Conservation (phyloP, 2,797 vertebrate genomes). For the Lepilemur ruficaudatus region DNA sequence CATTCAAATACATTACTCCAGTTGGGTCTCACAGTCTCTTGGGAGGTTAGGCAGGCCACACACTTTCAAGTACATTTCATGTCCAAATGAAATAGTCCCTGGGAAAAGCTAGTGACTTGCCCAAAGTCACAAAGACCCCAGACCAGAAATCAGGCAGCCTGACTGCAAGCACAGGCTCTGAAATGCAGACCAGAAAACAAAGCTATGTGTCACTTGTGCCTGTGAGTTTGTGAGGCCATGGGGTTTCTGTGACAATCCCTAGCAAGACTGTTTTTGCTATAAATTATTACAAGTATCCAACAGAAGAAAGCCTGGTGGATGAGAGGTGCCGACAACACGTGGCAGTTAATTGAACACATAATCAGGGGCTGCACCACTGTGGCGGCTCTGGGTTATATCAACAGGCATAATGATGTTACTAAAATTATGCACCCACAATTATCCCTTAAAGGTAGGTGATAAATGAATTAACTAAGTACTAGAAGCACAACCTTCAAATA, state of each 20-base stretch:
- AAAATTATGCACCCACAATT: slow-evolving; percentile 79
- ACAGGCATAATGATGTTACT: slow-evolving; percentile 78
- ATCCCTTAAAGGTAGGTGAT: slow-evolving; percentile 76
- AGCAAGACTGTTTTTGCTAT: slow-evolving; percentile 52
- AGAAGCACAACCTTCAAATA: slow-evolving; percentile 69
- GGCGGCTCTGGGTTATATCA: slow-evolving; percentile 71
- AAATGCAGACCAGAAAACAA: not conserved
- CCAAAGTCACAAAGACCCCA: not conserved
- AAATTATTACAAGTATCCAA: slow-evolving; percentile 60
- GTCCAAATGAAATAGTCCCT: not conserved
- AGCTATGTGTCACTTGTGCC: not conserved
- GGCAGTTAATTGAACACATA: slow-evolving; percentile 75
- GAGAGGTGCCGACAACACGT: slow-evolving; percentile 45
- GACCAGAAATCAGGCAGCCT: not conserved
- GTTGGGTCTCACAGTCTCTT: not conserved
- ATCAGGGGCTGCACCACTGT: slow-evolving; percentile 68
- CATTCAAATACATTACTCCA: not conserved
- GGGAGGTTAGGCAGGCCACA: not conserved
- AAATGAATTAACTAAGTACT: slow-evolving; percentile 76
- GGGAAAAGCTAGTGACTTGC: not conserved
- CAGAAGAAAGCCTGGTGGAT: slow-evolving; percentile 47
- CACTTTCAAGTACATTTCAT: not conserved
- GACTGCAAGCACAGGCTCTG: not conserved
- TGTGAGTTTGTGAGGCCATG: not conserved
- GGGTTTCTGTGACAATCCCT: not conserved